Evolutionary conservation across 2,888 invertebrate species (phyloP), one percentile per base, ranked within the genome.

Genomic region (Chironomus tentans): DNA sequence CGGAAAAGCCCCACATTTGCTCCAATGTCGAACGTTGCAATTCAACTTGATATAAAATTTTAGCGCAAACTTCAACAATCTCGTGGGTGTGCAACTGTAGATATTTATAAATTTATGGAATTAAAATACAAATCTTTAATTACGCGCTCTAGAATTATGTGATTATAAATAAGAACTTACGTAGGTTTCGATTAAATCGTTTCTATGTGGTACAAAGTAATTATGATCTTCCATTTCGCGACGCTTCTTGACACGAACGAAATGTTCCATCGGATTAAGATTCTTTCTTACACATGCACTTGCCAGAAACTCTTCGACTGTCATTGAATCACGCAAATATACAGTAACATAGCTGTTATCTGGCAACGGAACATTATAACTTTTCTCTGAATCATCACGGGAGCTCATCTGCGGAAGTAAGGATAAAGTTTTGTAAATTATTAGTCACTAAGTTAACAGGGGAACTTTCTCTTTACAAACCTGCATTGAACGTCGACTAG

Each of bases 1-100:
- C 97, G 78, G 95, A 95, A 86, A 98, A 96, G 80, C 98, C 98
- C 93, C 97, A 98, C 93, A 97, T 95, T 84, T 95, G 94, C 81
- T 97, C 96, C 81, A 95, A 87, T 10, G 94, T 93, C 79, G 90
- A 91, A 78, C 97, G 88, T 80, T 93, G 92, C 81, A 98, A 87
- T 84, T 97, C 97, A 80, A 97, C 95, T 88, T 97, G 97, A 85
- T 97, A 97, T 79, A 97, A 87, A 82, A 97, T 94, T 87, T 98
- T 98, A 81, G 95, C 94, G 84, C 97, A 97, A 71, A 98, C 95
- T 86, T 98, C 97, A 77, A 97, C 94, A 79, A 95, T 91, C 86
- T 95, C 95, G 83, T 95, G 96, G 76, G 94, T 95, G 83, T 94
- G 94, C 81, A 95, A 86, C 95, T 95, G 86, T 65, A 85, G 84